phyloP scores from a whole-genome alignment of 2,888 invertebrate genomes.

The Diabrotica balteata region DNA sequence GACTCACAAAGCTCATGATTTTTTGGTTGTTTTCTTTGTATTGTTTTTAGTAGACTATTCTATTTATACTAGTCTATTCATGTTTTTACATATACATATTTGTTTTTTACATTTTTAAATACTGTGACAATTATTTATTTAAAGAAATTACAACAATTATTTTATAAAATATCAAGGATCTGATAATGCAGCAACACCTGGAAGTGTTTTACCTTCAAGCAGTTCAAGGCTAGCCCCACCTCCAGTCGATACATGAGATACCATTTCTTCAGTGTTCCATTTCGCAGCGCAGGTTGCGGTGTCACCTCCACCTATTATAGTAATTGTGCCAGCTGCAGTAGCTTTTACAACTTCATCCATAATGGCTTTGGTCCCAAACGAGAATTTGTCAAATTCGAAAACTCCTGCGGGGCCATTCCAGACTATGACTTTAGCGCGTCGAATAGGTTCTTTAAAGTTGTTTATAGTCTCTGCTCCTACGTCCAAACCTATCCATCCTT shows the following conservation, averaged over 20 bases:
- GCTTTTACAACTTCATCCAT: slow-evolving; percentile 95
- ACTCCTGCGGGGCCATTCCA: slow-evolving; percentile 88
- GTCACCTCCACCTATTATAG: slow-evolving; percentile 83
- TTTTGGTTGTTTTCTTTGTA: no score
- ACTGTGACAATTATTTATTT: no score
- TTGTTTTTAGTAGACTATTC: no score
- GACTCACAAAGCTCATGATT: no score
- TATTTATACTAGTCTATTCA: no score
- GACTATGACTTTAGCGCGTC: slow-evolving; percentile 73
- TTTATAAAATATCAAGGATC: slow-evolving; percentile 59
- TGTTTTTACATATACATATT: no score
- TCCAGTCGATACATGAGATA: slow-evolving; percentile 92
- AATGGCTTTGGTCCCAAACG: slow-evolving; percentile 86
- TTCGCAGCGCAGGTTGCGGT: slow-evolving; percentile 93
- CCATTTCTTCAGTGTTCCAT: slow-evolving; percentile 94
- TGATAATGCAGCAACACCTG: slow-evolving; percentile 84
- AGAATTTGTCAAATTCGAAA: slow-evolving; percentile 95
- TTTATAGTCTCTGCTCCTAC: slow-evolving; percentile 87
- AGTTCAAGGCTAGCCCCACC: slow-evolving; percentile 93
- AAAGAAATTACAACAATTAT: no score
- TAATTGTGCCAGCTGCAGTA: slow-evolving; percentile 81
- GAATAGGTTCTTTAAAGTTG: slow-evolving; percentile 82
- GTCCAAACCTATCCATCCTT: slow-evolving; percentile 94
- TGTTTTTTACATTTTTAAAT: no score
- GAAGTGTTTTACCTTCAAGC: slow-evolving; percentile 84